Conservation (phyloP, 64 coral and sea anemone species). For the Stichodactyla mertensii region DNA sequence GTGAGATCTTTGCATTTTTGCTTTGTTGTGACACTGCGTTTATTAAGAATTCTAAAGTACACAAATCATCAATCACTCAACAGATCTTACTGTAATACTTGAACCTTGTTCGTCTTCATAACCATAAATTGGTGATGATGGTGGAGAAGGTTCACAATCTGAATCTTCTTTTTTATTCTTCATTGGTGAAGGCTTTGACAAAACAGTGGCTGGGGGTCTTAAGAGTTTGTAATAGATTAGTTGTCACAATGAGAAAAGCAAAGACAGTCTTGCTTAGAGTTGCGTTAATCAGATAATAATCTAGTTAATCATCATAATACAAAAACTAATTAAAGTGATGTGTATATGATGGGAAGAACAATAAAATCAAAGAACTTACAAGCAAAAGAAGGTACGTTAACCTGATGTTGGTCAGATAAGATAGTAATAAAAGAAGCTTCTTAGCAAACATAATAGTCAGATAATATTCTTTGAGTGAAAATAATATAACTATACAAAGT, state of each 20-base stretch:
- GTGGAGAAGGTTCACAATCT: slow-evolving; percentile 91
- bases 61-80: slow-evolving; percentile 16
- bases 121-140: slow-evolving; percentile 72
- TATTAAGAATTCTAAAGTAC: not conserved
- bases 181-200: slow-evolving; percentile 76
- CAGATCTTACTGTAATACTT: slow-evolving; percentile 87
- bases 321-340: slow-evolving; percentile 20
- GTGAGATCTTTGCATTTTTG: not conserved
- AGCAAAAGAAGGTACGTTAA: not conserved
- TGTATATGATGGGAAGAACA: not conserved
- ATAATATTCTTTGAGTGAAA: not conserved
- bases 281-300: slow-evolving; percentile 24
- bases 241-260: not conserved
- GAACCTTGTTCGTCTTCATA: slow-evolving; percentile 77
- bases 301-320: not conserved
- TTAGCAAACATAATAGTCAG: not conserved
- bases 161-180: slow-evolving; percentile 81
- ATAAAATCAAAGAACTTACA: not conserved
- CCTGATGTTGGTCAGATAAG: not conserved
- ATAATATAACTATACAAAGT: not conserved
- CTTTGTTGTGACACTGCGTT: slow-evolving; percentile 4
- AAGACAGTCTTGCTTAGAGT: not conserved
- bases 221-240: slow-evolving; percentile 3
- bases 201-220: slow-evolving; percentile 90
- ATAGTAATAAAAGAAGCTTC: not conserved